phyloP scores from a whole-genome alignment of 2,888 invertebrate genomes.

The Colostygia pectinataria region DNA sequence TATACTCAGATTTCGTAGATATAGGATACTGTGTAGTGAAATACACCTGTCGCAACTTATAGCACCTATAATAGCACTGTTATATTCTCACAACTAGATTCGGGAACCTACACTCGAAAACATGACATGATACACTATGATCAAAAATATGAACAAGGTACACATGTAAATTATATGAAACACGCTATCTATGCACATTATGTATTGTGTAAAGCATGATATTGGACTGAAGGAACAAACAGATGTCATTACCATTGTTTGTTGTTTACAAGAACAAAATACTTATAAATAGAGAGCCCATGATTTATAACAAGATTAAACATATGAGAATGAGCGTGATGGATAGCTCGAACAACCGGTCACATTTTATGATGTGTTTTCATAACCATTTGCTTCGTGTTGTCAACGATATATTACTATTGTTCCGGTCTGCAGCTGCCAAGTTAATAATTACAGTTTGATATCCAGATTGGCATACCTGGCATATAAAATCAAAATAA shows the following conservation, averaged over 20 bases:
- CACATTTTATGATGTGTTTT: constrained; percentile 37
- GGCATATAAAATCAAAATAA: constrained; percentile 20
- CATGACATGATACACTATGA: no score
- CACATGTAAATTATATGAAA: no score
- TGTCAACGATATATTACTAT: constrained; percentile 62
- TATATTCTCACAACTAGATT: no score
- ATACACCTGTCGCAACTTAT: no score
- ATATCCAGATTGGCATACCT: constrained; percentile 31
- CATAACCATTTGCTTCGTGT: constrained; percentile 37
- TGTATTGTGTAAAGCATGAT: background rate
- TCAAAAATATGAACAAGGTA: no score
- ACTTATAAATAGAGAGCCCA: constrained; percentile 8
- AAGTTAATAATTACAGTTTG: constrained; percentile 40
- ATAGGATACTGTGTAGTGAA: no score
- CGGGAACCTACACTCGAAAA: no score
- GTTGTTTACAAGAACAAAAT: constrained; percentile 23
- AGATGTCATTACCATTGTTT: constrained; percentile 14
- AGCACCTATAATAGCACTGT: no score
- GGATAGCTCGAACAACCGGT: constrained; percentile 41
- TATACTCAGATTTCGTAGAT: no score
- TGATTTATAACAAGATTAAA: constrained; percentile 18
- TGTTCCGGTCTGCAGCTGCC: constrained; percentile 55
- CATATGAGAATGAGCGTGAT: constrained; percentile 37
- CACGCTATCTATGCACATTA: background rate
- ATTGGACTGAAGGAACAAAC: constrained; percentile 1